Conservation (phyloP, 2,113 vertebrate species). For the Dasyornis broadbenti region DNA sequence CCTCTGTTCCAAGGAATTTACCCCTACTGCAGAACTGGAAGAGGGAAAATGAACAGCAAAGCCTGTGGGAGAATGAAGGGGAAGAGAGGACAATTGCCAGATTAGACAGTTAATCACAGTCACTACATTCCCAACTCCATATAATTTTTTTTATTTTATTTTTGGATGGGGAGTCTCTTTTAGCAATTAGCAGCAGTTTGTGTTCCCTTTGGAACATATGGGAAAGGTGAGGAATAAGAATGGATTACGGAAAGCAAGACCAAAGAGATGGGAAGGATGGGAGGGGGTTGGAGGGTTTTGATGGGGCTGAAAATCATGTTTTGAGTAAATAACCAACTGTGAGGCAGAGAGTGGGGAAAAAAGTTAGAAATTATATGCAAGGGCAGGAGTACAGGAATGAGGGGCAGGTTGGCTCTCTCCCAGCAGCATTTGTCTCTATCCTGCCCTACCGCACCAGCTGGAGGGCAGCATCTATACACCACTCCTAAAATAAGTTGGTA, state of each 20-base stretch:
- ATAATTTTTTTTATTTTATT: not conserved
- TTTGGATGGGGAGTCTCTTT: not conserved
- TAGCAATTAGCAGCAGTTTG: not conserved
- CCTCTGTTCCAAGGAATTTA: not conserved
- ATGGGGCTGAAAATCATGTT: not conserved
- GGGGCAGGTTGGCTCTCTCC: not conserved
- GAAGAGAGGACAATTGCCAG: not conserved
- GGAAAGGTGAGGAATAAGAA: not conserved
- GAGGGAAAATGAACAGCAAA: not conserved
- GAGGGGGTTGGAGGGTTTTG: not conserved
- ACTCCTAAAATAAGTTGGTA: not conserved
- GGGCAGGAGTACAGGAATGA: not conserved
- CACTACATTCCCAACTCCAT: not conserved
- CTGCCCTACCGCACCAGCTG: not conserved
- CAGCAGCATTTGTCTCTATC: not conserved
- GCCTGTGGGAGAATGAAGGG: not conserved
- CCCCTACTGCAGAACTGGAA: not conserved
- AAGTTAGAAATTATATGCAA: not conserved
- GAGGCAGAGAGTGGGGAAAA: not conserved
- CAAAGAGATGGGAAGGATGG: not conserved
- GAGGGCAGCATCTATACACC: not conserved
- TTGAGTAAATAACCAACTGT: not conserved
- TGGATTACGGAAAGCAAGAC: not conserved
- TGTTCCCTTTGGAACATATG: accelerated
- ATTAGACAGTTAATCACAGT: not conserved